Evolutionary conservation across 2,797 vertebrate species (phyloP), one percentile per base, ranked within the genome.

Genomic region (Rhynchonycteris naso): DNA sequence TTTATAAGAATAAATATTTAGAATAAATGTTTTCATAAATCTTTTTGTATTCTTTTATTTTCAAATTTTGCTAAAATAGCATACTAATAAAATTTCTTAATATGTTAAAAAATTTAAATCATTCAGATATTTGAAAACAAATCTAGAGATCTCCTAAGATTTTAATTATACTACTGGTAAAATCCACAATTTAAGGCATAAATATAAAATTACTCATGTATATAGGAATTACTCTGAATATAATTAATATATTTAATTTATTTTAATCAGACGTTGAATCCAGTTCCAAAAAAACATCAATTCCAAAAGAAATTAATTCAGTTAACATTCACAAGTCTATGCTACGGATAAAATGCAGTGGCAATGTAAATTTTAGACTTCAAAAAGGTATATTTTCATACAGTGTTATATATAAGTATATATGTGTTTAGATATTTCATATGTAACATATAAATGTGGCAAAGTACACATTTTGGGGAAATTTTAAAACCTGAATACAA

Each of bases 211-310:
- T 66, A 90, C 38, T 76, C 1, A 22, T 35, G 1, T 21, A 83
- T 28, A 79, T 30, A 82, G 18, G 16, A 69, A 91, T 74, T 90
- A 72, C 19, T 93, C 30, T 63, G 88, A 82, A 85, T 13, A 72
- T 90, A 85, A 90, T 66, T 92, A 92, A 54, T 80, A 47, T 13
- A 54, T 10, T 86, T 76, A 43, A 87, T 56, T 86, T 52, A 52
- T 79, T 87, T 92, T 92, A 83, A 90, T 71, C 54, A 93, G 94
- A 94, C 33, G 12, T 88, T 94, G 35, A 90, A 94, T 86, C 22
- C 38, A 95, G n/a, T 79, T 93, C 61, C 63, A 89, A 94, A 43
- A 43, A 43, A 43, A 43, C 43, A 43, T 43, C 43, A 43, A 72
- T 69, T 2, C 4, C 56, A 88, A 88, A 76, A 91, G 18, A n/a